Evolutionary conservation across 2,113 vertebrate species (phyloP).

Genomic region (Halichoerus grypus): DNA sequence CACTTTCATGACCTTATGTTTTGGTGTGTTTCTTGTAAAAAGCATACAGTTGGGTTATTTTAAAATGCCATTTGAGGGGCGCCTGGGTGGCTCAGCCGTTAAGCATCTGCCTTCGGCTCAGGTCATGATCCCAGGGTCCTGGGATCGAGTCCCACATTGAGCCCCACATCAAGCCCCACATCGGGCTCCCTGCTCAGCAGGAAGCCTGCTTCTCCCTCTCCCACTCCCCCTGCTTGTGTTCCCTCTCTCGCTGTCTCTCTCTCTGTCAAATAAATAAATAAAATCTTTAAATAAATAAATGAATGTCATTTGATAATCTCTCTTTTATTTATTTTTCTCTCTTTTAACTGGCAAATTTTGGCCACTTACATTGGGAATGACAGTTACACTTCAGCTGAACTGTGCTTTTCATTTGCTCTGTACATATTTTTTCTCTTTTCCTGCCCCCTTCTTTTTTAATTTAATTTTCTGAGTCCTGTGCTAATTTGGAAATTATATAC

Average conservation of each 20-base stretch:
- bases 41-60: background rate
- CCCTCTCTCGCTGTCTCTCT: no score
- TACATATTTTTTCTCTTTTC: background rate
- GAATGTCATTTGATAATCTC: background rate
- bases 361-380: background rate
- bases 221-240: no score
- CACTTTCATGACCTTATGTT: background rate
- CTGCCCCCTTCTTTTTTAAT: background rate
- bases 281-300: no score
- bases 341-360: background rate
- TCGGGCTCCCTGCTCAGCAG: no score
- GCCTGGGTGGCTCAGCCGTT: no score
- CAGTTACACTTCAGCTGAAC: background rate
- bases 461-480: slow-evolving; percentile 9
- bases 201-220: no score
- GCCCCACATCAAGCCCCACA: no score
- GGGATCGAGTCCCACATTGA: no score
- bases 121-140: no score
- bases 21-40: slow-evolving; percentile 3
- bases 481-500: background rate
- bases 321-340: background rate
- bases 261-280: no score
- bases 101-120: no score
- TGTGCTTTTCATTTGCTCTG: background rate
- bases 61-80: background rate